Evolutionary conservation across 2,113 vertebrate genomes (phyloP).

Genomic region (Triplophysa siluroides): DNA sequence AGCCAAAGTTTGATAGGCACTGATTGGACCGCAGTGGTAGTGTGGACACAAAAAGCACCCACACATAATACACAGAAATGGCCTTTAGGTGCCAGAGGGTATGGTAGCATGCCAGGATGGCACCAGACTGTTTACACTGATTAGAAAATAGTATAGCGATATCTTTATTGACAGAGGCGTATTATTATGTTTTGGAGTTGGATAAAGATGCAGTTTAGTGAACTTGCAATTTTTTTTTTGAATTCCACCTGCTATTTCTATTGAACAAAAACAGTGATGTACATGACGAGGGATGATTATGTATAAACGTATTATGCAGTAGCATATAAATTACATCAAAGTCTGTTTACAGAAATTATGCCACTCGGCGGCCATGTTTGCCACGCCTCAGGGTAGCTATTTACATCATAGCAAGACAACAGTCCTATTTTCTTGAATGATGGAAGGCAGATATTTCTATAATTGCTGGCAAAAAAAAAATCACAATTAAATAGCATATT

Average conservation of each 20-base stretch:
- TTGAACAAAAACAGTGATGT: neutral
- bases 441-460: too few species aligned
- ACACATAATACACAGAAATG: constrained; percentile 56
- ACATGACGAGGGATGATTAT: neutral
- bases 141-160: constrained; percentile 38
- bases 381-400: too few species aligned
- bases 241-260: constrained; percentile 7
- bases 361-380: too few species aligned
- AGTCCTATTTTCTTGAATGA: too few species aligned
- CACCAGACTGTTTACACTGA: constrained; percentile 40
- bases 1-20: constrained; percentile 50
- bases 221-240: neutral
- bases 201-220: constrained; percentile 7
- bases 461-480: too few species aligned
- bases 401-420: too few species aligned
- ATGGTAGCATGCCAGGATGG: constrained; percentile 18
- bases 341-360: too few species aligned
- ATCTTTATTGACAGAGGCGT: constrained; percentile 43
- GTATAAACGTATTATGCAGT: neutral
- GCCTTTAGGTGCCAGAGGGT: constrained; percentile 40
- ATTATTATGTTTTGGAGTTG: constrained; percentile 38
- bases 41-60: constrained; percentile 50
- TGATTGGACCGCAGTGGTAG: constrained; percentile 65
- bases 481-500: too few species aligned
- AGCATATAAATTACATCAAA: neutral